Evolutionary conservation across 2,888 invertebrate genomes (phyloP), one percentile per base, ranked within the genome.

Genomic region (Ectemnius lituratus): DNA sequence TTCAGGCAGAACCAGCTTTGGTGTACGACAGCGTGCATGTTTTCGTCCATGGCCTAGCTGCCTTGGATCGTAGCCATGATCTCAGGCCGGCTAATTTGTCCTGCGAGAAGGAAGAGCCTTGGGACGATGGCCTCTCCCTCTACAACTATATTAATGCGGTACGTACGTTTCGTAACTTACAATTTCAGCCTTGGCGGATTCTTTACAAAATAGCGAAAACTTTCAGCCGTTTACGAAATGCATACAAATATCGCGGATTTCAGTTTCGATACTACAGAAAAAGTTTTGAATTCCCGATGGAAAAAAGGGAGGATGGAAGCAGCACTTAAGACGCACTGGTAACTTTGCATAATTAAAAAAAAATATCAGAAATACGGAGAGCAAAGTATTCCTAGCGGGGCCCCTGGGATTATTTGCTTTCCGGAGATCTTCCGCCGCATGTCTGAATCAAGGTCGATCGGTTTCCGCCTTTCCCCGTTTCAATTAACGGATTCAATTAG

Each of bases 11-110:
- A 90, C 96, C 97, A 71, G 97, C 97, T 0, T 92, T 97, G 60
- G 93, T 97, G 84, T 97, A 95, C 90, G 97, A 97, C 88, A 96
- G 97, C 2, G 97, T 97, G 0, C 96, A 96, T 86, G 95, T 96
- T 6, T 94, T 97, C 83, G 96, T 96, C 1, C 93, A 95, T 81
- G 97, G 96, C 1, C 90, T 97, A 52, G 94, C 95, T 14, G 93
- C 95, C 4, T 93, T 96, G 82, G 94, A 95, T 87, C 92, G 93
- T 13, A 95, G 95, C 75, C 94, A 95, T 82, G 92, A 95, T 14
- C 92, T 95, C 62, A 93, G 93, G 28, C 92, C 95, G 0, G 93
- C 93, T 60, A 97, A 97, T 91, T 92, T 96, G n/a, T 96, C 96
- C 4, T 97, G 97, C 86, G 96, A 97, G 62, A 92, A 93, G 3